These are phyloP conservation scores for Polyommatus icarus DNA, from an alignment of 2,888 invertebrate species.

Conservation along the genomic window DNA sequence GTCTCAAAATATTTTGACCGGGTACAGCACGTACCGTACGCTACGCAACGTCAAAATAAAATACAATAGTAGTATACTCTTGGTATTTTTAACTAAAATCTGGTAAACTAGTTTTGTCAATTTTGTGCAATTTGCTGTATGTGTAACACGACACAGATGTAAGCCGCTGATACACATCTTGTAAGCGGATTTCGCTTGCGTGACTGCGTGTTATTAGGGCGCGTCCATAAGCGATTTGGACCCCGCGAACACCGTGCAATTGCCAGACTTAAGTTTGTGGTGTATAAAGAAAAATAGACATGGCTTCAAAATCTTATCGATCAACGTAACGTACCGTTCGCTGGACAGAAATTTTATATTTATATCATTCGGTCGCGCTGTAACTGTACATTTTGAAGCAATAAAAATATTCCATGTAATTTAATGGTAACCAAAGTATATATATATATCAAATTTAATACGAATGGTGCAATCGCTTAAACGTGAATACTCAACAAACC, in stretches of 20 bases:
- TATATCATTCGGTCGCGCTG: no score
- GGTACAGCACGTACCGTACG: no score
- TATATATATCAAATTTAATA: no score
- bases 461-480: no score
- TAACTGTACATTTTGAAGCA: no score
- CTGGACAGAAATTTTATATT: no score
- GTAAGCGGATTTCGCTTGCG: conserved; percentile 58
- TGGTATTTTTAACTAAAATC: background rate
- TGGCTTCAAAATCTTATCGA: background rate
- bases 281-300: conserved; percentile 34
- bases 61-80: background rate
- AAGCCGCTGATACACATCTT: conserved; percentile 42
- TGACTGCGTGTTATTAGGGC: conserved; percentile 59
- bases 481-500: no score
- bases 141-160: conserved; percentile 5
- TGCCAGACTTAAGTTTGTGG: conserved; percentile 18
- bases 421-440: no score
- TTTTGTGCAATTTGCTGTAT: conserved; percentile 4
- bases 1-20: background rate
- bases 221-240: conserved; percentile 53
- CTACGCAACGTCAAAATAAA: background rate
- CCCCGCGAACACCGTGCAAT: conserved; percentile 25
- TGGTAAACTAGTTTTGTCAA: background rate
- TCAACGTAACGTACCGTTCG: no score
- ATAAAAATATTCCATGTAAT: no score